Evolutionary conservation across 2,113 vertebrate species (phyloP), one percentile per base, ranked within the genome.

Genomic region (Heterotilapia buettikoferi): DNA sequence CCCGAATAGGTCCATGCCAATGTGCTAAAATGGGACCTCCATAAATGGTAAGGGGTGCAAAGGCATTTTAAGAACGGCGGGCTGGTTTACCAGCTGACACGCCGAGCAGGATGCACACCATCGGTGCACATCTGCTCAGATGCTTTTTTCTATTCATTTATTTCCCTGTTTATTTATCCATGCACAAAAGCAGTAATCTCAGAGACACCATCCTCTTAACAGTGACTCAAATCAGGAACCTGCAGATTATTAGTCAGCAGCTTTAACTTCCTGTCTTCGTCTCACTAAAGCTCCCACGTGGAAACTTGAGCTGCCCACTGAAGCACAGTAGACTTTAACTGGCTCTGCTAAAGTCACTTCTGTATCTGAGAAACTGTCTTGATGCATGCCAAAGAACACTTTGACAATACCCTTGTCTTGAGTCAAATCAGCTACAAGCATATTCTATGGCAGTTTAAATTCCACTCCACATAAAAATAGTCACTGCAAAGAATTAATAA

Each of bases 341-440:
- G 21, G 21, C 6, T 24, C 21, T 59, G 10, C 5, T 59, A 3
- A 31, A 59, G 26, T 18, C 26, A 33, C 7, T 29, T 59, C 26
- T 31, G 26, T 59, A 29, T 31, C 26, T 18, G 16, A 19, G 57
- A 61, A 61, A 61, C 16, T 33, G 57, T 61, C 16, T 61, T 0
- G 14, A 19, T 14, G 5, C 18, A 61, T 61, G 0, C 29, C 6
- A 29, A 57, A 26, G 54, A 0, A 57, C 57, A 19, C 29, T 61
- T 61, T 61, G 29, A 8, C 57, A 61, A 1, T 9, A 61, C 0
- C 26, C 26, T 59, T 59, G 13, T 59, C 14, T 16, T 9, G 5
- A 18, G 13, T 59, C 26, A 31, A 59, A 31, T 59, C 57, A 0
- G 0, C 26, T 14, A 18, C 26, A 61, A 61, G 26, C 26, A 6